Evolutionary conservation across 2,113 vertebrate genomes (phyloP), one percentile per base, ranked within the genome.

Genomic region (Microtus ochrogaster): DNA sequence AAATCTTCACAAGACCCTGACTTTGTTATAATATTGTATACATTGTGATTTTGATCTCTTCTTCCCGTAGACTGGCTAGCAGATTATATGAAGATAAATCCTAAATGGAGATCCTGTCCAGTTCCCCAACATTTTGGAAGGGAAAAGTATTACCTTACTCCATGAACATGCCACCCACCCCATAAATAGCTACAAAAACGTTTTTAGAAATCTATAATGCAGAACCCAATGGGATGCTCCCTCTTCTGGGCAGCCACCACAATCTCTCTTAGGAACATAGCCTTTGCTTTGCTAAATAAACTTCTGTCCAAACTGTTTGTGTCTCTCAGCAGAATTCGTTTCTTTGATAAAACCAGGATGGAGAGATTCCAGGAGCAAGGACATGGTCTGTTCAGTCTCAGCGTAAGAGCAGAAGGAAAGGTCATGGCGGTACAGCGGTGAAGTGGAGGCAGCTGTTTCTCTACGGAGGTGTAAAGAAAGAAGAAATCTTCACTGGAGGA

Each of bases 401-500:
- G 21, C 0, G 6, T 21, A 30, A 13, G 63, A 26, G 19, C 41
- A 36, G 47, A 0, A 47, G 61, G 1, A 47, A 0, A 22, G 39
- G 30, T 85, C 9, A 28, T 85, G 36, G 39, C 65, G 44, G 11
- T 10, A 19, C 1, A 16, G 21, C 10, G 30, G 77, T 49, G 12
- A 55, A 44, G n/a, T 63, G 30, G 13, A 65, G 68, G 24, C 1
- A 85, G 68, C 30, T 19, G 89, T 79, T 76, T 61, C 39, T 77
- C 72, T 68, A 13, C 2, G 55, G 26, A 10, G 36, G 74, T 4
- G 24, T 26, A 91, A 94, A 77, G 39, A 92, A 66, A 94, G 82
- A 92, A 66, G 68, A 72, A 94, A 92, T 21, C 24, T 41, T 86
- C 21, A 41, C 5, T n/a, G 39, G 52, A 97, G 86, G 65, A 49